Percentiles rank a stretch among this genome's conserved stretches.
Conservation (phyloP, 2,113 vertebrate species). For the Falco punctatus region DNA sequence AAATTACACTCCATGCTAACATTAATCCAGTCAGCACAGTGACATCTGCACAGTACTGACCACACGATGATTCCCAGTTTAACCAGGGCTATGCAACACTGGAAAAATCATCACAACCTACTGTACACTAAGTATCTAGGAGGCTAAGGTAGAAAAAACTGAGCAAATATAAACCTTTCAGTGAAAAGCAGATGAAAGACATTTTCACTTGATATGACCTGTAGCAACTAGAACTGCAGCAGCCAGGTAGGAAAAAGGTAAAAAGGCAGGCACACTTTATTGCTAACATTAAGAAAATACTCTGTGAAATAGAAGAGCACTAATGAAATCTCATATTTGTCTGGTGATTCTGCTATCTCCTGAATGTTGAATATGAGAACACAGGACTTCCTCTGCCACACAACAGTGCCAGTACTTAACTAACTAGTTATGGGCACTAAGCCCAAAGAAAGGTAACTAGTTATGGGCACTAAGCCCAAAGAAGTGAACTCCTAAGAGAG, state of each 20-base stretch:
- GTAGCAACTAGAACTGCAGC: neutral
- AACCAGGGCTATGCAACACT: neutral
- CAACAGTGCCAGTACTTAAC: neutral
- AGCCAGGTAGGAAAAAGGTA: neutral
- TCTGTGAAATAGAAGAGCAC: neutral
- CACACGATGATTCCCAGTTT: neutral
- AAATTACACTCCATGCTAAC: constrained; percentile 39
- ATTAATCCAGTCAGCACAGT: neutral
- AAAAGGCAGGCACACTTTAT: neutral
- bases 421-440: neutral
- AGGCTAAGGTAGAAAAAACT: neutral
- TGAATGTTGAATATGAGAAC: neutral
- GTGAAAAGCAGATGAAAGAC: neutral
- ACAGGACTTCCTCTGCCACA: neutral
- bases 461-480: neutral
- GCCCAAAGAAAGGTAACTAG: neutral
- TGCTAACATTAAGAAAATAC: neutral
- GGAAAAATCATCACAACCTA: constrained; percentile 17
- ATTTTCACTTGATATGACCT: neutral
- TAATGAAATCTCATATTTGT: neutral
- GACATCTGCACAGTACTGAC: neutral
- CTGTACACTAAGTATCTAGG: neutral
- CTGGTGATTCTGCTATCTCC: neutral
- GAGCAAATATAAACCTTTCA: neutral
- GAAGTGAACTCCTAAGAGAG: neutral